Conservation (phyloP, 1,140 invertebrate species). For the Planococcus citri region DNA sequence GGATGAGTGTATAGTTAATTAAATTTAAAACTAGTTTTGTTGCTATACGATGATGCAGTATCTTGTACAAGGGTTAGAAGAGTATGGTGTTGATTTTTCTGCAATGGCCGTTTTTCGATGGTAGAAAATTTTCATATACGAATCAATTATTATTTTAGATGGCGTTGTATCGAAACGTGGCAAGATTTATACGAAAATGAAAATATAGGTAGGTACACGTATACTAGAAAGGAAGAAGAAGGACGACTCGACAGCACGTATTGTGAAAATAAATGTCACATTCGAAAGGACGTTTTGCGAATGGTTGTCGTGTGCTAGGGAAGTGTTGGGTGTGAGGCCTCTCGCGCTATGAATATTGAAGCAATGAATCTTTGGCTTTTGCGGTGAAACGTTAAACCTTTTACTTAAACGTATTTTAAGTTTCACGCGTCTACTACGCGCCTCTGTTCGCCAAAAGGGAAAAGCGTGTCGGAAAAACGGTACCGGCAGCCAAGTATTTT, state of each 20-base stretch:
- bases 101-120: not conserved
- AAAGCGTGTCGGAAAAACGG: not conserved
- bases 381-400: conserved; percentile 17
- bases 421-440: not conserved
- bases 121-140: not conserved
- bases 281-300: too few relatives aligned
- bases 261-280: conserved; percentile 11
- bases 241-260: too few relatives aligned
- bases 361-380: not conserved
- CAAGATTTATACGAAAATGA: too few relatives aligned
- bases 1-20: not conserved
- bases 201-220: too few relatives aligned
- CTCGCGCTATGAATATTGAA: conserved; percentile 13
- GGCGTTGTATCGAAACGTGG: not conserved
- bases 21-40: not conserved
- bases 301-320: too few relatives aligned
- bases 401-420: conserved; percentile 15
- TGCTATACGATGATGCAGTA: too few relatives aligned
- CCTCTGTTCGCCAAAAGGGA: not conserved
- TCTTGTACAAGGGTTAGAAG: too few relatives aligned
- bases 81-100: too few relatives aligned
- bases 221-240: not conserved
- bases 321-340: not conserved
- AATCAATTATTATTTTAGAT: too few relatives aligned
- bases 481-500: conserved; percentile 15